Conservation (phyloP, 2,888 invertebrate genomes). For the Epinotia demarniana region DNA sequence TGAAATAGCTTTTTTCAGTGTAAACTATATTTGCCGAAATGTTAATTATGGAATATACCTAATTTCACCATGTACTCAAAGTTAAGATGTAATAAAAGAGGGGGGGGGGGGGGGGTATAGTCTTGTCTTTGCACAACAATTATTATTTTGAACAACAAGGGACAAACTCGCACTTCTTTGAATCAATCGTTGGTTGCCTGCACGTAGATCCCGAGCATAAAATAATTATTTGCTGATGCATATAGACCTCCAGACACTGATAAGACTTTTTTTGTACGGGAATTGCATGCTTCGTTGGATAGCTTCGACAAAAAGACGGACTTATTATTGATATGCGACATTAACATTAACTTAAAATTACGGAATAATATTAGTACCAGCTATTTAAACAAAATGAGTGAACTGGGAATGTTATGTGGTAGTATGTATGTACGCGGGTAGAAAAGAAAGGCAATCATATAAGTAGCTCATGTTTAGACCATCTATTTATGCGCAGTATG, state of each 20-base stretch:
- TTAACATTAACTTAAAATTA: too few relatives aligned
- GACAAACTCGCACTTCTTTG: background rate
- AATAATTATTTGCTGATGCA: background rate
- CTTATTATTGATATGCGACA: too few relatives aligned
- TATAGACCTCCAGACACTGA: constrained; percentile 16
- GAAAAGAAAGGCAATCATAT: too few relatives aligned
- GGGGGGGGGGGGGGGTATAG: background rate
- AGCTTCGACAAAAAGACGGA: too few relatives aligned
- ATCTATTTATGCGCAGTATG: too few relatives aligned
- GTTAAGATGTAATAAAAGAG: constrained; percentile 2
- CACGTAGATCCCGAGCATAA: background rate
- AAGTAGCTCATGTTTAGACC: too few relatives aligned
- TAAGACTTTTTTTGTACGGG: constrained; percentile 7
- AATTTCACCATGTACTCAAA: constrained; percentile 3
- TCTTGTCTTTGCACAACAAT: constrained; percentile 11
- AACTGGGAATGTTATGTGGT: too few relatives aligned
- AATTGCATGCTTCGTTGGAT: background rate
- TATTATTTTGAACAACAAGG: constrained; percentile 11
- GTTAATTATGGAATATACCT: constrained; percentile 84
- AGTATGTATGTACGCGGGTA: too few relatives aligned
- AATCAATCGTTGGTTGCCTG: constrained; percentile 1
- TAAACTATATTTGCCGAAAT: constrained; percentile 88
- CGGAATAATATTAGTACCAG: too few relatives aligned
- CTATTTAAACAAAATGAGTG: too few relatives aligned
- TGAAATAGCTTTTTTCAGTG: constrained; percentile 86